Conservation (phyloP, 2,797 vertebrate genomes). For the Ceyx erithaca region DNA sequence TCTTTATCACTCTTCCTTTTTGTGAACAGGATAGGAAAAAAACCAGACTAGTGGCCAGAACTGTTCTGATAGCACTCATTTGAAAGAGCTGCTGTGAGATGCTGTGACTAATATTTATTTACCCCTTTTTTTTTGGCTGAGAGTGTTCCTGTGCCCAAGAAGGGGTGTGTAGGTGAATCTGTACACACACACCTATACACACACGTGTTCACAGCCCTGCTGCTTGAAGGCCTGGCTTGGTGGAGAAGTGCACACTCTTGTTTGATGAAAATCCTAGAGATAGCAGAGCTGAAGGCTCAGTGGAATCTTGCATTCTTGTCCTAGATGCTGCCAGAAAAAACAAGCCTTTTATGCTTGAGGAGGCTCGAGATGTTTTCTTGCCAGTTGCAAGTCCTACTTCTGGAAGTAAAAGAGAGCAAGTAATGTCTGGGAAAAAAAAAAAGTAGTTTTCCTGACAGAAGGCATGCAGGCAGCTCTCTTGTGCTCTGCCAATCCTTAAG, state of each 20-base stretch:
- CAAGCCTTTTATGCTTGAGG: slow-evolving; percentile 43
- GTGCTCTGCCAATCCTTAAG: background rate
- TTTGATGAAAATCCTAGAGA: slow-evolving; percentile 42
- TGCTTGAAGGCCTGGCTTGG: background rate
- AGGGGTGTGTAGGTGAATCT: background rate
- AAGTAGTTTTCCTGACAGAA: slow-evolving; percentile 6
- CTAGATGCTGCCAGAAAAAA: slow-evolving; percentile 56
- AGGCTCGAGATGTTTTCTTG: slow-evolving; percentile 48
- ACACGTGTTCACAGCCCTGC: background rate
- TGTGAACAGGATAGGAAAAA: background rate
- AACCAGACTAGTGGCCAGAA: background rate
- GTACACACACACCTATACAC: background rate
- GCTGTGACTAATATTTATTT: background rate
- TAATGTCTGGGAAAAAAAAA: slow-evolving; percentile 4
- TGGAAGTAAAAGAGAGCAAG: slow-evolving; percentile 33
- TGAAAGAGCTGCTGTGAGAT: background rate
- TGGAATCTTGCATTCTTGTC: slow-evolving; percentile 16
- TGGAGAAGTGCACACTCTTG: background rate
- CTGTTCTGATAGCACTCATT: background rate
- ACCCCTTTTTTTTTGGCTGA: background rate
- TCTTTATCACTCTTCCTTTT: background rate
- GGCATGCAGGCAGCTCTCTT: background rate
- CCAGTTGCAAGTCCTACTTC: slow-evolving; percentile 19
- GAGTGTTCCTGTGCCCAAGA: background rate
- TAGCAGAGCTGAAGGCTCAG: slow-evolving; percentile 31